Evolutionary conservation across 2,888 invertebrate species (phyloP).

Genomic region (Macrophya annulata): DNA sequence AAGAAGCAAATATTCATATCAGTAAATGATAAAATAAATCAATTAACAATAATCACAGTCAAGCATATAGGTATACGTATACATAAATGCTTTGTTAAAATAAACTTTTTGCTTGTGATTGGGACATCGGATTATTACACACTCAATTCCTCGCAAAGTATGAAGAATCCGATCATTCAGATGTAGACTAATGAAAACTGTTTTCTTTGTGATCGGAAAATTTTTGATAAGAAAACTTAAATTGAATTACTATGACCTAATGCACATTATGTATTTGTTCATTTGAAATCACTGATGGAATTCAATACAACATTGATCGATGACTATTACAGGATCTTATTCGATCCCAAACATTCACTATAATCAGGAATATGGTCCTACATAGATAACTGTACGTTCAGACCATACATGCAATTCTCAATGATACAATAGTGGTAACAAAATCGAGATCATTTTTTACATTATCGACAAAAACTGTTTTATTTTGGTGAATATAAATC

Average conservation of each 20-base stretch:
- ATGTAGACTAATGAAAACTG: not conserved
- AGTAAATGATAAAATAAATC: not conserved
- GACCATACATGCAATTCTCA: not conserved
- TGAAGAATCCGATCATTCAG: not conserved
- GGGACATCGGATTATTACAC: not conserved
- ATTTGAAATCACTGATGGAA: not conserved
- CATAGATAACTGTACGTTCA: too few species aligned
- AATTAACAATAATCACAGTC: not conserved
- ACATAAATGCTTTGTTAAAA: not conserved
- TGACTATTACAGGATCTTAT: not conserved
- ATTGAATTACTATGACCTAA: not conserved
- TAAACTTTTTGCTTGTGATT: not conserved
- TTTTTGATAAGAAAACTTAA: not conserved
- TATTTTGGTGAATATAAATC: not conserved
- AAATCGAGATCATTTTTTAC: not conserved
- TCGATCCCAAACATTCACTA: not conserved
- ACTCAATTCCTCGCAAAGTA: not conserved
- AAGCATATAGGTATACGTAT: not conserved
- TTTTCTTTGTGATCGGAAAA: not conserved
- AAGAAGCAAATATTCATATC: not conserved
- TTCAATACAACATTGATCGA: not conserved
- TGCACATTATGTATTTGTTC: too few species aligned
- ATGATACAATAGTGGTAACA: not conserved
- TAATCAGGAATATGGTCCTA: too few species aligned
- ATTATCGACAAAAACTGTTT: not conserved